phyloP scores from a whole-genome alignment of 2,888 invertebrate genomes.

The Calliopum simillimum region DNA sequence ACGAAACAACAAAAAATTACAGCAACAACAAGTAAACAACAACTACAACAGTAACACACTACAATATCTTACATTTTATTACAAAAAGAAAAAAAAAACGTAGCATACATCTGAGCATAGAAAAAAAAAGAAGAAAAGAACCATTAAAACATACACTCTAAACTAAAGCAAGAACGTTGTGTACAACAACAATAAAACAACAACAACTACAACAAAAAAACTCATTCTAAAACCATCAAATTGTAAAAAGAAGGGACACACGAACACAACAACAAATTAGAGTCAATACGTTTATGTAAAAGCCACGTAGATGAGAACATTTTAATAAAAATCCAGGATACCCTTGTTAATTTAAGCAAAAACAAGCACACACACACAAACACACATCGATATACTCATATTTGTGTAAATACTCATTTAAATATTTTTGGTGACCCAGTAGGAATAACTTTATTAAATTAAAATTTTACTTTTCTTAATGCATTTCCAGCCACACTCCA shows the following conservation, averaged over 20 bases:
- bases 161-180: neutral
- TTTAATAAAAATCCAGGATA: constrained; percentile 34
- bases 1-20: constrained; percentile 22
- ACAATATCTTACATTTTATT: neutral
- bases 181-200: neutral
- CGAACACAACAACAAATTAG: neutral
- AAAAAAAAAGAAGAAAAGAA: neutral
- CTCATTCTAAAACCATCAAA: too few relatives aligned
- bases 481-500: too few relatives aligned
- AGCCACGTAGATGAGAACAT: constrained; percentile 35
- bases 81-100: neutral
- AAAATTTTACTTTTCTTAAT: too few relatives aligned
- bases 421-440: too few relatives aligned
- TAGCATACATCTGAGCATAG: constrained; percentile 27
- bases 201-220: constrained; percentile 5
- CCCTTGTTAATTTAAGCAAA: constrained; percentile 35
- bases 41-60: neutral
- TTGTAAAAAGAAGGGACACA: neutral
- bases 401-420: constrained; percentile 18
- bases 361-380: neutral
- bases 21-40: constrained; percentile 32
- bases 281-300: constrained; percentile 2
- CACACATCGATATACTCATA: neutral
- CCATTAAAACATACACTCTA: neutral
- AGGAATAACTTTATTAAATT: too few relatives aligned